Evolutionary conservation across 2,797 vertebrate species (phyloP).

Genomic region (Gallirallus australis): DNA sequence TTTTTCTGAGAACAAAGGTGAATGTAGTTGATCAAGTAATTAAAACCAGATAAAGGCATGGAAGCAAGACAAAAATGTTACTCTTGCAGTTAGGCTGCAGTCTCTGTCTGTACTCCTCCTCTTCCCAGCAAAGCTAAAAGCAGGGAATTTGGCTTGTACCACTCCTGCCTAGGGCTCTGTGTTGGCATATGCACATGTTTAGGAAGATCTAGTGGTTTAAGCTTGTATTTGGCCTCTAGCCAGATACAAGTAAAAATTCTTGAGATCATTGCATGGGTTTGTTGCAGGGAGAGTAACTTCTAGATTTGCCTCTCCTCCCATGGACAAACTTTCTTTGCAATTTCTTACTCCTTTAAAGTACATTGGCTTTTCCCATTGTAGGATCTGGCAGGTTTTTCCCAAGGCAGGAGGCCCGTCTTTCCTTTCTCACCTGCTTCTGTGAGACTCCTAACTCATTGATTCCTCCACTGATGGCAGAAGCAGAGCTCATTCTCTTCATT

Average conservation of each 20-base stretch:
- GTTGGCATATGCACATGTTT: conserved; percentile 2
- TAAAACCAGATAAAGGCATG: conserved; percentile 16
- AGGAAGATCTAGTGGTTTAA: conserved; percentile 24
- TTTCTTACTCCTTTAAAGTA: background rate
- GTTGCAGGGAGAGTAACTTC: background rate
- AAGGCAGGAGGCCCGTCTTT: background rate
- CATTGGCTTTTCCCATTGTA: background rate
- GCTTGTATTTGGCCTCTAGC: conserved; percentile 41
- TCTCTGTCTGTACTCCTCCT: background rate
- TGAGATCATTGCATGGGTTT: background rate
- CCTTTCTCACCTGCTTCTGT: background rate
- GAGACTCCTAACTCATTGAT: background rate
- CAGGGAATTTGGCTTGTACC: conserved; percentile 8
- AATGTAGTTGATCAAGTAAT: background rate
- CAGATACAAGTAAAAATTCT: conserved; percentile 10
- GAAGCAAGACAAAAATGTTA: background rate
- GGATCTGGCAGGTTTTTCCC: background rate
- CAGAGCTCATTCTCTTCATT: background rate
- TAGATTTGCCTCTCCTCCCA: background rate
- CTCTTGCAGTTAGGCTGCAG: background rate
- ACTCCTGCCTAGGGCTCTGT: conserved; percentile 45
- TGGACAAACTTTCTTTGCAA: background rate
- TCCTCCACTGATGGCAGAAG: background rate
- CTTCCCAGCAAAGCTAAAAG: conserved; percentile 18
- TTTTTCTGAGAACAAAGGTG: conserved; percentile 5